Conservation (phyloP, 2,113 vertebrate species). For the Alethe castanea region DNA sequence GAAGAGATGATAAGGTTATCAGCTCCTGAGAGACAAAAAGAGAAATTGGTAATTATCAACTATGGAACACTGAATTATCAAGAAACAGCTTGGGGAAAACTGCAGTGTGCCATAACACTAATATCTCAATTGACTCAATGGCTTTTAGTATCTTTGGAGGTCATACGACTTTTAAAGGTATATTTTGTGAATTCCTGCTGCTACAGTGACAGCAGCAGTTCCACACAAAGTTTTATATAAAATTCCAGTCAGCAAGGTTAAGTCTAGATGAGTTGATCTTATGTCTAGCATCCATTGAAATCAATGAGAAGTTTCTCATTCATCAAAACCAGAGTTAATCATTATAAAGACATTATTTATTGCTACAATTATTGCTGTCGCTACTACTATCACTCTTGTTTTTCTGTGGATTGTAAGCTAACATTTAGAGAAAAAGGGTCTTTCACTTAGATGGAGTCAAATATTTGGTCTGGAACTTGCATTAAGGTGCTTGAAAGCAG, state of each 20-base stretch:
- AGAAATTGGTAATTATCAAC: slow-evolving; percentile 32
- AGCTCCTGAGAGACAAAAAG: not conserved
- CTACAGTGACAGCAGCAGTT: not conserved
- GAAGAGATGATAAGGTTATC: not conserved
- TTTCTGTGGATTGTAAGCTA: not conserved
- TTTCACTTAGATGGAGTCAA: not conserved
- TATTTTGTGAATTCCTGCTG: not conserved
- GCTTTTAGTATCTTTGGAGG: not conserved
- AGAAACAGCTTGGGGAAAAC: not conserved
- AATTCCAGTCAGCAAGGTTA: not conserved
- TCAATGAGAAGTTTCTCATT: not conserved
- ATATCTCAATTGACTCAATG: not conserved
- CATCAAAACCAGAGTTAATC: not conserved
- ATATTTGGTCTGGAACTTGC: not conserved
- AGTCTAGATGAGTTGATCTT: not conserved
- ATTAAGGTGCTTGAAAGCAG: not conserved
- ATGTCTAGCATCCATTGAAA: not conserved
- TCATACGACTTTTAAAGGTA: not conserved
- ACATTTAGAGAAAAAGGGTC: not conserved
- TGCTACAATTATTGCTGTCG: not conserved
- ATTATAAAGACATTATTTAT: not conserved
- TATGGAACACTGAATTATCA: not conserved
- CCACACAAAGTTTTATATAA: not conserved
- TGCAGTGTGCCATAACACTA: not conserved
- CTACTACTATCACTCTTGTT: not conserved